Evolutionary conservation across 2,113 vertebrate species (phyloP).

Genomic region (Murina feae): DNA sequence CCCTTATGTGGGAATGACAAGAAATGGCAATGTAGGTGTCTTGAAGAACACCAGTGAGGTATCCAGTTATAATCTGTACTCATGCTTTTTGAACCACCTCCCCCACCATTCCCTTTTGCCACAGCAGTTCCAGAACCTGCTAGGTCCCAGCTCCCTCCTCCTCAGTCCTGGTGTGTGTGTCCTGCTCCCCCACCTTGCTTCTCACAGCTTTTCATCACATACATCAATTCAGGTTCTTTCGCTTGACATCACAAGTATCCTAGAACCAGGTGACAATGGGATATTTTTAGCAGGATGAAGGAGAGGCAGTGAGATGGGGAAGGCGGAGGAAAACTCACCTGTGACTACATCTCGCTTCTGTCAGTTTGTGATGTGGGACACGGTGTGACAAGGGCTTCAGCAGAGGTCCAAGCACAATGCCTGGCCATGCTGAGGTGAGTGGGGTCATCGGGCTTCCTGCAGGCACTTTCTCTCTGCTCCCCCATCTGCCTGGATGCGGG

Average conservation of each 20-base stretch:
- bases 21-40: not conserved
- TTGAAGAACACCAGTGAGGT: not conserved
- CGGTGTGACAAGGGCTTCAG: not conserved
- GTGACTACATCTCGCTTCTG: not conserved
- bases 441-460: not conserved
- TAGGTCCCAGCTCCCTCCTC: too few species aligned
- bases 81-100: not conserved
- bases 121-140: not conserved
- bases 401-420: rapidly evolving
- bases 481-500: not conserved
- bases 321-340: not conserved
- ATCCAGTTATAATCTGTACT: not conserved
- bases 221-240: not conserved
- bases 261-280: not conserved
- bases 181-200: not conserved
- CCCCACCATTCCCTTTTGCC: not conserved
- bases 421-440: not conserved
- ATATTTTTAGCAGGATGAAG: not conserved
- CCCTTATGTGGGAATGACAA: too few species aligned
- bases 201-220: not conserved
- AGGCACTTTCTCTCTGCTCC: not conserved
- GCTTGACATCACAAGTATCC: not conserved
- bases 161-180: not conserved
- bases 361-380: not conserved
- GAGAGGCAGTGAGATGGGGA: not conserved